Evolutionary conservation across 2,113 vertebrate genomes (phyloP), one percentile per base, ranked within the genome.

Genomic region (Xiphias gladius): DNA sequence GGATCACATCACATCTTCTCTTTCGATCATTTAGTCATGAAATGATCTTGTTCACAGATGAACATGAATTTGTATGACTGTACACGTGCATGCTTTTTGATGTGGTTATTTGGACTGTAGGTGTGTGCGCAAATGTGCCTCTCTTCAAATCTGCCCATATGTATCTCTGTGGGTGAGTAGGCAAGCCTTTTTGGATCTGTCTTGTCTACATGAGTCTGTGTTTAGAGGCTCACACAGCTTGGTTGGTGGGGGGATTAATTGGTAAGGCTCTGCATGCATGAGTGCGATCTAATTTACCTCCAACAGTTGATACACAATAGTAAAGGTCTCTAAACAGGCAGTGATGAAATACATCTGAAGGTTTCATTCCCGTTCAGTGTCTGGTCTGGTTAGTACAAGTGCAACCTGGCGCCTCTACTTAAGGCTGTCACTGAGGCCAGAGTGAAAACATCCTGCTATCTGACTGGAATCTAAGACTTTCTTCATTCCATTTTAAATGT

Each of bases 231-330:
- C 66, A 37, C 30, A 68, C 73, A 37, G 68, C 75, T 66, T 76
- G 65, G 72, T 91, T 92, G 83, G 87, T 83, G 79, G 58, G 78
- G 74, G 87, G 91, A 91, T 93, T 93, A 90, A 93, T 92, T 93
- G 84, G 76, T 79, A 46, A 76, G 72, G 62, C 86, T 90, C 88
- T 84, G 88, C 89, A 94, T 93, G 91, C 86, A 85, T 93, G 88
- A 94, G 83, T 86, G 83, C 69, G 57, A 89, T 93, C 88, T 93
- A 93, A 95, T 93, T 95, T 93, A 93, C 88, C 88, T 91, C 91
- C 82, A 92, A 92, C 87, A 85, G 80, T 83, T 90, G 84, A 82
- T 89, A 90, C 85, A 91, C 85, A 91, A 92, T 85, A 88, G 85
- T 86, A 82, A 87, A 91, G 68, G 71, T 86, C 82, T 78, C 87